Conservation (phyloP, 1,140 invertebrate genomes). For the Papilio helenus region DNA sequence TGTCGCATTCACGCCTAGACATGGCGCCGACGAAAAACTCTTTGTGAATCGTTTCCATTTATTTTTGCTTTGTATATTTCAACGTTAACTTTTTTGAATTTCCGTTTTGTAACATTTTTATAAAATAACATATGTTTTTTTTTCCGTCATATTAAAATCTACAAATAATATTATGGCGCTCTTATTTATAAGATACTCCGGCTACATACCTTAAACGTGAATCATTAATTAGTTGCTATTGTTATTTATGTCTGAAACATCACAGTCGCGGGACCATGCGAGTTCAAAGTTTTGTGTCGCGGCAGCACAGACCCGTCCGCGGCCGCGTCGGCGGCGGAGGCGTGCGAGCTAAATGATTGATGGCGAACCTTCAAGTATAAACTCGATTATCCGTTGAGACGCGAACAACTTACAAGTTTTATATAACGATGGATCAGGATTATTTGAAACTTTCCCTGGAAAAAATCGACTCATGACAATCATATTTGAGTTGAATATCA, state of each 20-base stretch:
- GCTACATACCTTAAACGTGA: background rate
- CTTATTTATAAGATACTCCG: no score
- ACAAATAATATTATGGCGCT: no score
- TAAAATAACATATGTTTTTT: background rate
- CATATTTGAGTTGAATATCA: slow-evolving; percentile 79
- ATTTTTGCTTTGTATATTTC: slow-evolving; percentile 35
- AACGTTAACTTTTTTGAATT: slow-evolving; percentile 39
- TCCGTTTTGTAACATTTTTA: slow-evolving; percentile 32
- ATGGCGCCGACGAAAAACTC: slow-evolving; percentile 25
- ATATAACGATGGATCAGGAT: slow-evolving; percentile 82
- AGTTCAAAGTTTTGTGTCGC: slow-evolving; percentile 79
- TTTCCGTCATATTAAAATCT: no score
- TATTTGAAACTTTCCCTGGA: slow-evolving; percentile 71
- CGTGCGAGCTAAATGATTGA: slow-evolving; percentile 80
- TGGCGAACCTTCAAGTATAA: slow-evolving; percentile 80
- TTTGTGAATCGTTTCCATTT: slow-evolving; percentile 23
- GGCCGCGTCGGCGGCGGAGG: slow-evolving; percentile 54
- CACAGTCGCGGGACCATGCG: slow-evolving; percentile 62
- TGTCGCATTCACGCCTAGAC: slow-evolving; percentile 26
- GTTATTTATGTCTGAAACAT: slow-evolving; percentile 56
- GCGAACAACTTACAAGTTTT: slow-evolving; percentile 82
- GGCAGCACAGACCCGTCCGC: slow-evolving; percentile 59
- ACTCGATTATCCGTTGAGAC: slow-evolving; percentile 82
- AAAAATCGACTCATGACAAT: slow-evolving; percentile 78
- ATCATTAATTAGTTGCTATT: background rate